Evolutionary conservation across 2,113 vertebrate species (phyloP).

Genomic region (Saimiri boliviensis): DNA sequence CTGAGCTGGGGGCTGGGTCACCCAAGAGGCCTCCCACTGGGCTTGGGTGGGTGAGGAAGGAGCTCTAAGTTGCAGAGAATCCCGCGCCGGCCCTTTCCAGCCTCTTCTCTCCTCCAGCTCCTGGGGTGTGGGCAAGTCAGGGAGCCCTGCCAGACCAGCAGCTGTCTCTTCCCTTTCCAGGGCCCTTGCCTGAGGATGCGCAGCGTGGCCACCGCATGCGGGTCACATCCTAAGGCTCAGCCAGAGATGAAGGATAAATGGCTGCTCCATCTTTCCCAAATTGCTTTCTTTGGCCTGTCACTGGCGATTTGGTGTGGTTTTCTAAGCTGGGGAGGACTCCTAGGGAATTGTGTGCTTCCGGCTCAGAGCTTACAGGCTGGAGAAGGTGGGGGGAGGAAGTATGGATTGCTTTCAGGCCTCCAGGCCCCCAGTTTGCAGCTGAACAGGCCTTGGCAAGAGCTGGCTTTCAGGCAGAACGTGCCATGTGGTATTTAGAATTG

Average conservation of each 20-base stretch:
- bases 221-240: slow-evolving; percentile 71
- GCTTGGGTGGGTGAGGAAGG: neutral
- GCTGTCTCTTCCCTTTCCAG: slow-evolving; percentile 34
- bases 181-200: slow-evolving; percentile 50
- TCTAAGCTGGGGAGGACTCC: slow-evolving; percentile 66
- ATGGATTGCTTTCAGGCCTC: slow-evolving; percentile 57
- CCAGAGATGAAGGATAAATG: slow-evolving; percentile 77
- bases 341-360: slow-evolving; percentile 67
- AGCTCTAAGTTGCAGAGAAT: neutral
- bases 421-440: slow-evolving; percentile 44
- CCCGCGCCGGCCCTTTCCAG: neutral
- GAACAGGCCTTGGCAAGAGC: slow-evolving; percentile 69
- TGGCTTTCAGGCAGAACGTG: slow-evolving; percentile 86
- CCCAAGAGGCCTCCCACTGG: neutral
- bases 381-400: slow-evolving; percentile 18
- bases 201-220: neutral
- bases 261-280: slow-evolving; percentile 75
- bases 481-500: slow-evolving; percentile 88
- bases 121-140: neutral
- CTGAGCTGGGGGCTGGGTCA: neutral
- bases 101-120: neutral
- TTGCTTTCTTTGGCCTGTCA: slow-evolving; percentile 79
- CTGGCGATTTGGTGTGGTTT: slow-evolving; percentile 71
- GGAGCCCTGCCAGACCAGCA: neutral
- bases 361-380: slow-evolving; percentile 24